These are phyloP conservation scores for Teinopalpus imperialis DNA, from an alignment of 2,888 invertebrate genomes.

Conservation along the genomic window DNA sequence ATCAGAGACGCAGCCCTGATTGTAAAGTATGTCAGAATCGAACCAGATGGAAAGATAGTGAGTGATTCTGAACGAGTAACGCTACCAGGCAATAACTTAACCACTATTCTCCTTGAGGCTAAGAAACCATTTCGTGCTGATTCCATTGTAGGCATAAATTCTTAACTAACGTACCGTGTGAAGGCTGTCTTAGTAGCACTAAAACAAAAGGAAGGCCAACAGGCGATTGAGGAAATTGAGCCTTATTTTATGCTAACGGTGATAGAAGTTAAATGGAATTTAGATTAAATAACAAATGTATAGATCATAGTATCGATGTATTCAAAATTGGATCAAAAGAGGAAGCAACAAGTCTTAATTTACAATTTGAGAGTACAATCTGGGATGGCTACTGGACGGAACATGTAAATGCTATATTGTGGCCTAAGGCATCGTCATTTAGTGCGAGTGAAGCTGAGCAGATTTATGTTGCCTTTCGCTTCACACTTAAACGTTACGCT, in stretches of 20 bases:
- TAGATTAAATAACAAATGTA: conserved; percentile 32
- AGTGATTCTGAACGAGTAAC: conserved; percentile 58
- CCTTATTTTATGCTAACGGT: conserved; percentile 41
- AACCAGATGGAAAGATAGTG: conserved; percentile 67
- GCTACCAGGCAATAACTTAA: conserved; percentile 62
- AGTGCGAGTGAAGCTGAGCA: conserved; percentile 44
- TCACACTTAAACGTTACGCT: conserved; percentile 47
- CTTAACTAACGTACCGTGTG: conserved; percentile 48
- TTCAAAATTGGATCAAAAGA: conserved; percentile 32
- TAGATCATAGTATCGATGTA: conserved; percentile 25
- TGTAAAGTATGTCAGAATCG: conserved; percentile 63
- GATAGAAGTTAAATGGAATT: conserved; percentile 42
- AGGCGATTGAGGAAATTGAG: conserved; percentile 37
- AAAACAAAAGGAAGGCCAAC: conserved; percentile 44
- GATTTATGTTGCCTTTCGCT: conserved; percentile 54
- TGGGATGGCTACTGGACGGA: conserved; percentile 43
- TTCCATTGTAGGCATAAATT: conserved; percentile 65
- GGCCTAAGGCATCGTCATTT: conserved; percentile 52
- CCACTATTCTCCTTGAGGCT: conserved; percentile 53
- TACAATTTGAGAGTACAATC: conserved; percentile 26
- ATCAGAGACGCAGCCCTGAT: conserved; percentile 53
- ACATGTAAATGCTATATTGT: conserved; percentile 39
- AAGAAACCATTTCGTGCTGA: conserved; percentile 57
- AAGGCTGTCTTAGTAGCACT: conserved; percentile 46
- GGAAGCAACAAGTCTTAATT: conserved; percentile 36